Conservation (phyloP, 2,113 vertebrate species). For the Bagarius yarrelli region DNA sequence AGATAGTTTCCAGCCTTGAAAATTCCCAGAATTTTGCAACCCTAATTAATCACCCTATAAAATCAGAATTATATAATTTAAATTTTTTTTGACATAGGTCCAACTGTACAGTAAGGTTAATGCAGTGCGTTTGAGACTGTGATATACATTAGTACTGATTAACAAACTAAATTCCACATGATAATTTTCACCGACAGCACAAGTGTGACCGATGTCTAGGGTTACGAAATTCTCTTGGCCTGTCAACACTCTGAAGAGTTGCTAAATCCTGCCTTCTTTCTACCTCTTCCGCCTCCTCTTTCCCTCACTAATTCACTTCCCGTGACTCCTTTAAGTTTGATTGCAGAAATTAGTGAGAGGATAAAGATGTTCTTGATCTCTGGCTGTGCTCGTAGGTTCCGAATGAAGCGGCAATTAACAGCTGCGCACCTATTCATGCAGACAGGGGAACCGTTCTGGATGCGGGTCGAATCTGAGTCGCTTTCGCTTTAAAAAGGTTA, state of each 20-base stretch:
- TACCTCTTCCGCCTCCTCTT: constrained; percentile 33
- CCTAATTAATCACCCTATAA: no score
- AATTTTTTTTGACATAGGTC: no score
- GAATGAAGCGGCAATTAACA: constrained; percentile 44
- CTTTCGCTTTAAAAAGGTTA: constrained; percentile 18
- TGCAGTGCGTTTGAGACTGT: no score
- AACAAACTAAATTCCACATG: no score
- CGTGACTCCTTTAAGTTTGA: constrained; percentile 42
- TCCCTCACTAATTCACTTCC: constrained; percentile 37
- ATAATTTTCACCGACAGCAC: no score
- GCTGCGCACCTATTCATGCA: constrained; percentile 39
- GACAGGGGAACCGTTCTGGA: background rate
- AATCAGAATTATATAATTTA: no score
- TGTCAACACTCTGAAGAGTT: constrained; percentile 10
- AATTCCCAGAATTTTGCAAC: no score
- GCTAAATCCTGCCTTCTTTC: constrained; percentile 33
- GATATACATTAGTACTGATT: no score
- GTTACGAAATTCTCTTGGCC: constrained; percentile 7
- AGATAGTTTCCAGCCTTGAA: no score
- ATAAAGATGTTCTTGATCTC: constrained; percentile 46
- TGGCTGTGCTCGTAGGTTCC: constrained; percentile 39
- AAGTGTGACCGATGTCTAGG: no score
- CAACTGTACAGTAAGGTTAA: no score
- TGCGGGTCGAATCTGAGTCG: constrained; percentile 15
- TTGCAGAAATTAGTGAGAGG: constrained; percentile 42